Evolutionary conservation across 2,113 vertebrate species (phyloP).

Genomic region (Neotragus moschatus): DNA sequence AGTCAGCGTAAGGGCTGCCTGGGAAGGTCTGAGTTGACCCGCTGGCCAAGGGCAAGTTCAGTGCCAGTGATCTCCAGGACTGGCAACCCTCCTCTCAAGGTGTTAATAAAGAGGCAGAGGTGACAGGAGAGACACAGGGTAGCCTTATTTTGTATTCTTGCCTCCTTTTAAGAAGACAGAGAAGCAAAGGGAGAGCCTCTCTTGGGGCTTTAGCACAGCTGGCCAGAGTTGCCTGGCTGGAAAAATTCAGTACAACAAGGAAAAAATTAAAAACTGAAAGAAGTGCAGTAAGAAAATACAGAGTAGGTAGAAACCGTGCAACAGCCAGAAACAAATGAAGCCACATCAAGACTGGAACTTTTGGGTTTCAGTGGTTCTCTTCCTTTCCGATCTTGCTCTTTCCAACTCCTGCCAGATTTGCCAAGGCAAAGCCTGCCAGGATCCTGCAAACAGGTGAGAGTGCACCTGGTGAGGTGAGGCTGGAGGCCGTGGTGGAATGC

Average conservation of each 20-base stretch:
- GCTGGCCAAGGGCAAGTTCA: not conserved
- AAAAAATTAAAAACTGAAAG: not conserved
- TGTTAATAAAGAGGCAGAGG: not conserved
- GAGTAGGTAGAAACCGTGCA: not conserved
- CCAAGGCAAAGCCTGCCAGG: not conserved
- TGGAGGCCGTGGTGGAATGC: not conserved
- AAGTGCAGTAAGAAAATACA: not conserved
- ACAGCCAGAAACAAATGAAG: not conserved
- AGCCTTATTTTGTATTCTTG: not conserved
- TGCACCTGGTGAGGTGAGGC: not conserved
- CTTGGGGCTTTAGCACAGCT: not conserved
- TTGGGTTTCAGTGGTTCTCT: not conserved
- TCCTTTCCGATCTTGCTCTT: not conserved
- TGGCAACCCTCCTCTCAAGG: not conserved
- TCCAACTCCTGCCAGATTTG: not conserved
- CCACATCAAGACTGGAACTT: not conserved
- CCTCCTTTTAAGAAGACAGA: not conserved
- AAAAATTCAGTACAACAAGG: slow-evolving; percentile 8
- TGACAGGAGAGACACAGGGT: not conserved
- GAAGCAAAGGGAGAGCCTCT: not conserved
- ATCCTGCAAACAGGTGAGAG: not conserved
- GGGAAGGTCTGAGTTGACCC: not conserved
- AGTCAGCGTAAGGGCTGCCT: not conserved
- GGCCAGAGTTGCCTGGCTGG: not conserved
- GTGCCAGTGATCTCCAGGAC: not conserved